Conservation (phyloP, 2,113 vertebrate genomes). For the Anthoscopus minutus region DNA sequence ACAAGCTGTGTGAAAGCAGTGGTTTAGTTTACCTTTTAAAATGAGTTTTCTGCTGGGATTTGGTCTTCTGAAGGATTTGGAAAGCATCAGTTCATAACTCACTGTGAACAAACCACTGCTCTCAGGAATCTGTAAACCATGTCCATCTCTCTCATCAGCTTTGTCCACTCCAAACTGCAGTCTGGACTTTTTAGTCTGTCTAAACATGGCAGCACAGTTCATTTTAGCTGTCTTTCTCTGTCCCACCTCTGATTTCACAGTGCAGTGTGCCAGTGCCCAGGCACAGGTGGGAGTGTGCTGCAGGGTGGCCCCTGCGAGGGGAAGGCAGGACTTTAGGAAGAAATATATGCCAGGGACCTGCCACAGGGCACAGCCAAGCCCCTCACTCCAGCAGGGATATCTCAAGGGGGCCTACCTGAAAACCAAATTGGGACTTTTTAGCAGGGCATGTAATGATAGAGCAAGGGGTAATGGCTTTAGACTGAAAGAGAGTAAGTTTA, state of each 20-base stretch:
- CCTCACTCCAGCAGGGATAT: rapidly evolving
- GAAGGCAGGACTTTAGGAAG: too few species aligned
- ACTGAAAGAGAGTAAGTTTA: background rate
- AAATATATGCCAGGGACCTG: too few species aligned
- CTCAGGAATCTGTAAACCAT: background rate
- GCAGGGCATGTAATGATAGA: background rate
- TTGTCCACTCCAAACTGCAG: background rate
- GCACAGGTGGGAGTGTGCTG: rapidly evolving
- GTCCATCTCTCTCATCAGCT: background rate
- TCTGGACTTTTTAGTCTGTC: background rate
- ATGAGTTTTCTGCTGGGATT: background rate
- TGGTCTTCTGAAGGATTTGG: background rate
- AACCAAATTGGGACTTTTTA: background rate
- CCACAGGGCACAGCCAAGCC: background rate
- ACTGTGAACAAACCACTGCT: background rate
- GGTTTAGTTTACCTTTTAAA: background rate
- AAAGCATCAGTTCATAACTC: background rate
- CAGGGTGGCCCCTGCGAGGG: too few species aligned
- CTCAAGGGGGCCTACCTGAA: background rate
- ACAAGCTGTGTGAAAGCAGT: background rate
- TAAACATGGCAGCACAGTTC: rapidly evolving
- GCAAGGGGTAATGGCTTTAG: background rate
- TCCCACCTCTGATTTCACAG: background rate
- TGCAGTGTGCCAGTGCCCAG: background rate
- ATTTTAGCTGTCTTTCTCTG: background rate